These are phyloP conservation scores for Scaptomyza parva DNA, from an alignment of 2,888 invertebrate genomes.

Conservation along the genomic window DNA sequence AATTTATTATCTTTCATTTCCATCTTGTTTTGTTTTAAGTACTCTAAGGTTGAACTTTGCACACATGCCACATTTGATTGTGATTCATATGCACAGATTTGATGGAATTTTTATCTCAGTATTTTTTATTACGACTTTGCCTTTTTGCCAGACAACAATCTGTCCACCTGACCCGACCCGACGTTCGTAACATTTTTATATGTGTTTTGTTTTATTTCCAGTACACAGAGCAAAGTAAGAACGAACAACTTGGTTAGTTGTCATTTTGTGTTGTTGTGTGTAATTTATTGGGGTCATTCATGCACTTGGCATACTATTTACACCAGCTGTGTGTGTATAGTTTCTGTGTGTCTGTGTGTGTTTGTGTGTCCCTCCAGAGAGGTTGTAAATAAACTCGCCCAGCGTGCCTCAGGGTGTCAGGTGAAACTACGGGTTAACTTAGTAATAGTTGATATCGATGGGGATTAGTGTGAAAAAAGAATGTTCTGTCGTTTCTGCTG, in stretches of 20 bases:
- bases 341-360: too few relatives aligned
- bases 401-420: background rate
- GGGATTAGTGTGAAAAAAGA: conserved; percentile 3
- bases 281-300: conserved; percentile 74
- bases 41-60: background rate
- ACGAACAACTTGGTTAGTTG: background rate
- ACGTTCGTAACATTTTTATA: background rate
- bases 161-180: conserved; percentile 27
- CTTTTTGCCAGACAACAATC: conserved; percentile 24
- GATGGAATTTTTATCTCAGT: conserved; percentile 4
- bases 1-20: background rate
- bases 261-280: conserved; percentile 24
- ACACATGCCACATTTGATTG: conserved; percentile 6
- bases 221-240: conserved; percentile 6
- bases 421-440: too few relatives aligned
- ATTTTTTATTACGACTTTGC: too few relatives aligned
- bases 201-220: background rate
- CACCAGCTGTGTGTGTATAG: conserved; percentile 47
- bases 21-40: background rate
- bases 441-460: conserved; percentile 14
- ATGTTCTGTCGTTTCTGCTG: conserved; percentile 11
- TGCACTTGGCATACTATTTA: conserved; percentile 52
- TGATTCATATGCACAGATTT: conserved; percentile 33
- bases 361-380: conserved; percentile 8
- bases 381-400: conserved; percentile 47